phyloP scores from a whole-genome alignment of 2,797 vertebrate genomes.

The Dromococcyx pavoninus region DNA sequence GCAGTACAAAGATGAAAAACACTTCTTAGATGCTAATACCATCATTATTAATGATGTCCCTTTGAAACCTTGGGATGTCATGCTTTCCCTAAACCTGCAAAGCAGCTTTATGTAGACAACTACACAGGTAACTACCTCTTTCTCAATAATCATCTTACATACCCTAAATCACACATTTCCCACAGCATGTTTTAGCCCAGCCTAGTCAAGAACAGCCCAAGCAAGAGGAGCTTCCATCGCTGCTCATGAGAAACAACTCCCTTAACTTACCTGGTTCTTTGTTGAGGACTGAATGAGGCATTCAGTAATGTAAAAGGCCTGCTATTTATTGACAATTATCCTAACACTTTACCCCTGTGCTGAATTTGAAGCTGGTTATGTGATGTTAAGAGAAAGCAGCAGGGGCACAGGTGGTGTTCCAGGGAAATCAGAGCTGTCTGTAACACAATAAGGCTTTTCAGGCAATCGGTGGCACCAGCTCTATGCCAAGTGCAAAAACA shows the following conservation, averaged over 20 bases:
- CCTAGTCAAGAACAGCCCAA: neutral
- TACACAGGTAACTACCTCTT: neutral
- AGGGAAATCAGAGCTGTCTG: neutral
- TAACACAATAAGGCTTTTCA: neutral
- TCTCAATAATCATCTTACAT: neutral
- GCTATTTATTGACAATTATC: neutral
- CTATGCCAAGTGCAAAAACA: neutral
- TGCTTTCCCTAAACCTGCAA: neutral
- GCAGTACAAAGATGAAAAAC: neutral
- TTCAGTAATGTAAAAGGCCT: accelerated
- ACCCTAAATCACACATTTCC: neutral
- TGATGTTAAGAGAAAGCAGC: neutral
- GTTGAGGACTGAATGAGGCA: neutral
- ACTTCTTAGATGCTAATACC: neutral
- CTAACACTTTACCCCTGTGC: neutral
- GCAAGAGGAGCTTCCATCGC: neutral
- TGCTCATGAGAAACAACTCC: neutral
- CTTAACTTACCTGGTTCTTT: neutral
- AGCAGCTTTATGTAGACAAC: neutral
- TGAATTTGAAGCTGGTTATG: neutral
- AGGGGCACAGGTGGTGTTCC: neutral
- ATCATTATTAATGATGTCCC: neutral
- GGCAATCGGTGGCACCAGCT: neutral
- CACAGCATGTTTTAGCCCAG: neutral
- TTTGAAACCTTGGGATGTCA: neutral